These are phyloP conservation scores for Neodiprion virginianus DNA, from an alignment of 1,140 invertebrate species.

Conservation along the genomic window DNA sequence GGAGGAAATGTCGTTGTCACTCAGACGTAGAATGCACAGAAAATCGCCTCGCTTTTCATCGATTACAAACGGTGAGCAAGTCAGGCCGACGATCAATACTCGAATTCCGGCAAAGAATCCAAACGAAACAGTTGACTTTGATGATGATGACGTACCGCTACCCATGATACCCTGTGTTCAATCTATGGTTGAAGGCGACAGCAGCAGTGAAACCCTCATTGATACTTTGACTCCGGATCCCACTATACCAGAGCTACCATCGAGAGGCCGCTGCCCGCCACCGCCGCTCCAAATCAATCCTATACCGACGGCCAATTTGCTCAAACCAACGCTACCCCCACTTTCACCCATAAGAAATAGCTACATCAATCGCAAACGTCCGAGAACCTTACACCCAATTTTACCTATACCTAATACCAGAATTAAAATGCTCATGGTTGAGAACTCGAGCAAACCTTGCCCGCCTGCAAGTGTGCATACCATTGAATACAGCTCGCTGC, in stretches of 20 bases:
- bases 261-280: not conserved
- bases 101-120: not conserved
- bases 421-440: too few relatives aligned
- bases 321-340: constrained; percentile 23
- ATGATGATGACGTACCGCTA: constrained; percentile 27
- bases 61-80: not conserved
- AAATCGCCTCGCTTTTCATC: constrained; percentile 1
- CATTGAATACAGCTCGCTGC: not conserved
- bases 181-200: constrained; percentile 46
- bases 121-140: not conserved
- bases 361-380: not conserved
- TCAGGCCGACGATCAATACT: not conserved
- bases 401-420: not conserved
- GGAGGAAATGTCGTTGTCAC: constrained; percentile 3
- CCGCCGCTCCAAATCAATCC: constrained; percentile 32
- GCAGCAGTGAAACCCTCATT: not conserved
- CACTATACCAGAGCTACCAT: not conserved
- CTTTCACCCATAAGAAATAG: not conserved
- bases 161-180: constrained; percentile 46
- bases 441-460: too few relatives aligned
- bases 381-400: not conserved
- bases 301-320: constrained; percentile 36
- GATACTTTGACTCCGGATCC: not conserved
- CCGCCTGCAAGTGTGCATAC: not conserved
- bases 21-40: constrained; percentile 36